phyloP scores from a whole-genome alignment of 2,113 vertebrate genomes.

The Petroica traversi region DNA sequence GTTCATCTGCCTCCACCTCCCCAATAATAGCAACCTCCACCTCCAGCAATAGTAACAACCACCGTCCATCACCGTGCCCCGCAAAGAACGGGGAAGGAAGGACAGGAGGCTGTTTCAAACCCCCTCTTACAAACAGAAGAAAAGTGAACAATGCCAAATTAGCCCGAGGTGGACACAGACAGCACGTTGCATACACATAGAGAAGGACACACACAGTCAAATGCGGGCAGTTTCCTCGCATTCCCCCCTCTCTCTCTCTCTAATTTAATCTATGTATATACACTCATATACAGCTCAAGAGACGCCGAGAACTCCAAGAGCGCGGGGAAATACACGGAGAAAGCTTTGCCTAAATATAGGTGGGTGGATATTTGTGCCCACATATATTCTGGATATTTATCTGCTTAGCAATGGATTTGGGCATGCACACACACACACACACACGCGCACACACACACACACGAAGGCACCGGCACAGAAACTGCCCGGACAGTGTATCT shows the following conservation, averaged over 20 bases:
- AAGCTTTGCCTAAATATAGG: not conserved
- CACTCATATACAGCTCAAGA: not conserved
- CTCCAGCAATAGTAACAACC: not conserved
- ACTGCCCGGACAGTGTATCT: not conserved
- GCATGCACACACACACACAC: not conserved
- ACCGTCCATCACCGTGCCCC: not conserved
- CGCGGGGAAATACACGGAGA: not conserved
- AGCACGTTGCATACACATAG: not conserved
- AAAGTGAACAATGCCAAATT: conserved; percentile 40
- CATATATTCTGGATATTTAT: not conserved
- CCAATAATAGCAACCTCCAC: not conserved
- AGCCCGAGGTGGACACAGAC: not conserved
- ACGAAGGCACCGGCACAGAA: not conserved
- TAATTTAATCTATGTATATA: not conserved
- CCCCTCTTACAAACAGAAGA: not conserved
- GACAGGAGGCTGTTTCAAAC: not conserved
- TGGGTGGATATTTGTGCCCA: conserved; percentile 24
- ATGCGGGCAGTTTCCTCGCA: not conserved
- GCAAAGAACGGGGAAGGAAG: not conserved
- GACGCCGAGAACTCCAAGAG: not conserved
- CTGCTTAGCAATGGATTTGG: not conserved
- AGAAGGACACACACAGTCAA: not conserved
- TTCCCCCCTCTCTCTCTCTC: not conserved
- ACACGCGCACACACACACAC: not conserved
- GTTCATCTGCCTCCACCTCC: not conserved